A percentile compares a stretch with the other conserved stretches of the same genome.
phyloP scores from a whole-genome alignment of 2,888 invertebrate species.

The Drosophila limbata region DNA sequence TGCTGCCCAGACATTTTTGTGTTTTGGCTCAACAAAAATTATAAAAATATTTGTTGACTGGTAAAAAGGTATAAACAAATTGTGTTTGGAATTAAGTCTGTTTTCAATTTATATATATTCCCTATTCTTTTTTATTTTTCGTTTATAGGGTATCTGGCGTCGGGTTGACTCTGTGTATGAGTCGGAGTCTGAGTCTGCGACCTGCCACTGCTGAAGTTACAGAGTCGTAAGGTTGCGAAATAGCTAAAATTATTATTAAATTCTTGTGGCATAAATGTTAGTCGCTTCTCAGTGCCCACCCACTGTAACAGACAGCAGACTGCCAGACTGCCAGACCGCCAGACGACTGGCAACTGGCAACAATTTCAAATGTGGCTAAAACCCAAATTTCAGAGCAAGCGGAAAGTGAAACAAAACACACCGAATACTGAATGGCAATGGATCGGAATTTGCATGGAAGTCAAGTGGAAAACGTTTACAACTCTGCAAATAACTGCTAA shows the following conservation, averaged over 20 bases:
- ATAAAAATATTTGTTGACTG: no score
- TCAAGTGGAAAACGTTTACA: slow-evolving; percentile 59
- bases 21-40: no score
- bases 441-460: slow-evolving; percentile 64
- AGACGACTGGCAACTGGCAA: slow-evolving; percentile 14
- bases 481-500: slow-evolving; percentile 11
- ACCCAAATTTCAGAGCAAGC: slow-evolving; percentile 36
- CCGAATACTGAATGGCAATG: slow-evolving; percentile 20
- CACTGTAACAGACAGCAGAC: slow-evolving; percentile 64
- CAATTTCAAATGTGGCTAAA: slow-evolving; percentile 18
- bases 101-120: no score
- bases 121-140: not conserved
- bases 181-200: slow-evolving; percentile 2
- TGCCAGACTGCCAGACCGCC: not conserved
- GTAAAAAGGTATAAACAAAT: no score
- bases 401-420: slow-evolving; percentile 28
- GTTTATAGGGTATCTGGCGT: slow-evolving; percentile 32
- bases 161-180: not conserved
- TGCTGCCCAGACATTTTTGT: no score
- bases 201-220: slow-evolving; percentile 54
- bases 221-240: slow-evolving; percentile 63
- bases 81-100: no score
- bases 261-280: slow-evolving; percentile 80
- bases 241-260: slow-evolving; percentile 79
- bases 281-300: slow-evolving; percentile 79